Conservation (phyloP, 2,113 vertebrate genomes). For the Elaphurus davidianus region DNA sequence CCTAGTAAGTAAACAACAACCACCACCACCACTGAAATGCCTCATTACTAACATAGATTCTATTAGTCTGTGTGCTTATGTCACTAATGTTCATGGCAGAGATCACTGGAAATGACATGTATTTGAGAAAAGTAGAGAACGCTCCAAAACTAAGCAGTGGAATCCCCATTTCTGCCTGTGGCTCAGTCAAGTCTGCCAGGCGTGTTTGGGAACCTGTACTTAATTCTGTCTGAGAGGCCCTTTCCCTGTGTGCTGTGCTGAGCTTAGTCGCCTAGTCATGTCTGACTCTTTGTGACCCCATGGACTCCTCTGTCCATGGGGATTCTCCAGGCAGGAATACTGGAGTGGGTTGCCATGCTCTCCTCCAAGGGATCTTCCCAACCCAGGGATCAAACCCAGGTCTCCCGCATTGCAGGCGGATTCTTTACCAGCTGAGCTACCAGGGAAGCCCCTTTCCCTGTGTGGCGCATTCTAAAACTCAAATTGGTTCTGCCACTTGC, state of each 20-base stretch:
- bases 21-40: not conserved
- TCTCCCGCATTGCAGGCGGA: fast-evolving
- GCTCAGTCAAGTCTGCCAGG: conserved; percentile 10
- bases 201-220: not conserved
- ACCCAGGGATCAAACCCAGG: not conserved
- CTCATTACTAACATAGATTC: conserved; percentile 25
- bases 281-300: not conserved
- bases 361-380: not conserved
- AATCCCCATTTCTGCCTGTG: conserved; percentile 48
- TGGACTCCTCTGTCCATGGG: not conserved
- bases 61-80: conserved; percentile 35
- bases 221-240: conserved; percentile 33
- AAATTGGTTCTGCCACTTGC: not conserved
- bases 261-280: not conserved
- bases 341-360: not conserved
- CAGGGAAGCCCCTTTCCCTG: not conserved
- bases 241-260: not conserved
- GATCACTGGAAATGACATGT: conserved; percentile 47
- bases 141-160: conserved; percentile 57
- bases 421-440: not conserved
- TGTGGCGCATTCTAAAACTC: not conserved
- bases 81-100: conserved; percentile 23
- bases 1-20: not conserved
- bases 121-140: conserved; percentile 54
- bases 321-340: not conserved